A percentile compares a stretch with the other conserved stretches of the same genome.
Conservation (phyloP, 2,888 invertebrate species). For the Noctua pronuba region DNA sequence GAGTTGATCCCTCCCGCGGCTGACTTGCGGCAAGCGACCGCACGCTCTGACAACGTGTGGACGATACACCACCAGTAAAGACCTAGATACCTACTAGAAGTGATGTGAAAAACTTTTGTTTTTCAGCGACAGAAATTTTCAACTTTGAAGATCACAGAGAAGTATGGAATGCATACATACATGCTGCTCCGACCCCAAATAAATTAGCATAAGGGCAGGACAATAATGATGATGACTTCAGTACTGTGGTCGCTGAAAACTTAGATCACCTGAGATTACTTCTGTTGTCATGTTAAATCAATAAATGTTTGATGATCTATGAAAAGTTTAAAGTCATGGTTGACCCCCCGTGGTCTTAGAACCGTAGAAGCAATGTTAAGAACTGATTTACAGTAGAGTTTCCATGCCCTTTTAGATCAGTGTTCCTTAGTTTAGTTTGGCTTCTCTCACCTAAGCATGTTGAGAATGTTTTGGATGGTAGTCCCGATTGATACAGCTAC, state of each 20-base stretch:
- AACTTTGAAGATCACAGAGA: neutral
- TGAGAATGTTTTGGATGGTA: slow-evolving; percentile 64
- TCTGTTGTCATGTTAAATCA: neutral
- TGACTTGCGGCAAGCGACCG: slow-evolving; percentile 60
- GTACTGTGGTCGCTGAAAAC: neutral
- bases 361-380: neutral
- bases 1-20: slow-evolving; percentile 54
- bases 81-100: slow-evolving; percentile 26
- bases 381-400: neutral
- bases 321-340: neutral
- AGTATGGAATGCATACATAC: neutral
- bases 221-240: neutral
- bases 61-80: neutral
- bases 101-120: neutral
- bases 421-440: slow-evolving; percentile 55
- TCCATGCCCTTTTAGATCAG: slow-evolving; percentile 20
- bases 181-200: no score
- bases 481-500: slow-evolving; percentile 56
- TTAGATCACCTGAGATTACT: neutral
- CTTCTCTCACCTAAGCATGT: slow-evolving; percentile 59
- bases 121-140: neutral
- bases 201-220: no score
- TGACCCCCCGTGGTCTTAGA: neutral
- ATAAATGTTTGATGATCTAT: neutral
- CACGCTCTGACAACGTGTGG: slow-evolving; percentile 60